Evolutionary conservation across 2,888 invertebrate species (phyloP), one percentile per base, ranked within the genome.

Genomic region (Beris morrisii): DNA sequence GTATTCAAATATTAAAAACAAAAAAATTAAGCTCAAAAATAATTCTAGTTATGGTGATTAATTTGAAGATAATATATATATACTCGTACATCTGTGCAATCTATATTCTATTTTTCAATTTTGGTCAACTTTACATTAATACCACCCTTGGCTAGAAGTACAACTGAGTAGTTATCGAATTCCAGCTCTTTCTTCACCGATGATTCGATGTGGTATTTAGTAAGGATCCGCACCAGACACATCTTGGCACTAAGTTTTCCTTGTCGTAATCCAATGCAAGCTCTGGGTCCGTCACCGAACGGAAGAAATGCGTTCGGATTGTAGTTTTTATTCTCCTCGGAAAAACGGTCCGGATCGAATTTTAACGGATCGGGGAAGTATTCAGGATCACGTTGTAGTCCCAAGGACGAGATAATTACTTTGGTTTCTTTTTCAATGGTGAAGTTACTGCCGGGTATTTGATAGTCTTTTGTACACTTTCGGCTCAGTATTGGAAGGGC

Each of bases 301-400:
- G 80, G 80, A 22, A 78, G 71, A 57, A 77, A 79, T 4, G 76
- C 76, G 3, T 68, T 70, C 4, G 72, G 73, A 65, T 76, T 71
- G 55, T 76, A 76, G 58, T 74, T 73, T 65, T 74, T 72, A 13
- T 69, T 70, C 1, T 73, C 74, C 0, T 77, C 74, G 3, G 73
- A 67, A 71, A 81, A 83, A 12, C 83, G 72, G 43, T 82, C 76
- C 0, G 83, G 83, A 48, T 80, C 77, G 69, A 82, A 83, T 63
- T 75, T 76, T 46, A 77, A 66, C 6, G 83, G 82, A 50, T 82
- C 75, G 1, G 76, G 76, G 66, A 80, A 83, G 67, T 79, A 74
- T 31, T 76, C 73, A 13, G 76, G 76, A 73, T 83, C 82, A 2
- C 79, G 72, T 53, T 83, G 83, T 15, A 83, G 76, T 57, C 79